A percentile compares a stretch with the other conserved stretches of the same genome.
phyloP scores from a whole-genome alignment of 2,797 vertebrate species.

The Limosa lapponica region DNA sequence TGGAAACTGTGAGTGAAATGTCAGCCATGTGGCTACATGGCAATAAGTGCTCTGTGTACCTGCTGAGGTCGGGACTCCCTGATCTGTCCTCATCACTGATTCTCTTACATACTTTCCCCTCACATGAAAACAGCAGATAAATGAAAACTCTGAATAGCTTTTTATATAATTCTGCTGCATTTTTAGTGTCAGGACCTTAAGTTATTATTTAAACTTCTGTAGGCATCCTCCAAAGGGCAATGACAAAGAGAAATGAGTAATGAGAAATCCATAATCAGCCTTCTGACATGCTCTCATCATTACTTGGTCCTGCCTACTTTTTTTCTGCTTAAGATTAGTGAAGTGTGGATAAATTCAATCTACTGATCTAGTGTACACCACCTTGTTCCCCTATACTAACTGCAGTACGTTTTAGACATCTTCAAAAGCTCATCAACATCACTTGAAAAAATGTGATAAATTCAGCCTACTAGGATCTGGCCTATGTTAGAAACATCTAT shows the following conservation, averaged over 20 bases:
- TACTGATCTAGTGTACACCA: neutral
- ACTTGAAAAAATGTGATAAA: neutral
- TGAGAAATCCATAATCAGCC: neutral
- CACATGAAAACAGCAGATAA: neutral
- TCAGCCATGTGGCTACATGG: accelerated
- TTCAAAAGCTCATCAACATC: neutral
- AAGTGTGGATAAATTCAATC: neutral
- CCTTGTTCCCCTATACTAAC: neutral
- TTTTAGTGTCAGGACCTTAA: neutral
- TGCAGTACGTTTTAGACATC: neutral
- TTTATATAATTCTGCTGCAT: neutral
- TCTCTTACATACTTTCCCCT: neutral
- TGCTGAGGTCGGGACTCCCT: neutral
- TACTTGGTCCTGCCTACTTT: neutral
- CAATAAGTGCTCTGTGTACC: neutral
- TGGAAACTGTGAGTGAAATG: neutral
- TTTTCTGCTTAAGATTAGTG: neutral
- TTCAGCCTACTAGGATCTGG: neutral
- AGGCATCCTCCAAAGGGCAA: neutral
- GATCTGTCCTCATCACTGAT: neutral
- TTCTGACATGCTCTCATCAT: neutral
- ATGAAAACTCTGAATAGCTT: neutral
- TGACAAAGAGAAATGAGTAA: neutral
- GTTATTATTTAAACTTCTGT: neutral
- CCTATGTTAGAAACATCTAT: neutral